Percentiles rank a stretch among this genome's conserved stretches.
These are phyloP conservation scores for Chymomyza caudatula DNA, from an alignment of 2,888 invertebrate species.

Conservation along the genomic window DNA sequence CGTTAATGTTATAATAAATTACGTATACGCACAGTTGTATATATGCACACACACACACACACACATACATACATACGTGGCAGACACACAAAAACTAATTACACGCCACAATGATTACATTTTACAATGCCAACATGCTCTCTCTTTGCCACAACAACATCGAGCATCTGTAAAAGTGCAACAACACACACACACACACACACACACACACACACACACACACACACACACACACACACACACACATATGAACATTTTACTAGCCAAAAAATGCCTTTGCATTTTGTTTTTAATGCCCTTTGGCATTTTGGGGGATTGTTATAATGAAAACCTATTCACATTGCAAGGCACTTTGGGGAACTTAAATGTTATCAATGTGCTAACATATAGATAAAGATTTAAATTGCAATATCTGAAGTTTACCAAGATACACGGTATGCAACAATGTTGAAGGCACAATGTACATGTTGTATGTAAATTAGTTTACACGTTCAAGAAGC, in stretches of 20 bases:
- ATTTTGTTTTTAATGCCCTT: not conserved
- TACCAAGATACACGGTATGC: not conserved
- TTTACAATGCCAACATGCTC: conserved; percentile 55
- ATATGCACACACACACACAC: conserved; percentile 13
- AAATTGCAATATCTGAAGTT: not conserved
- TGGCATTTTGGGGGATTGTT: not conserved
- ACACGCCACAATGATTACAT: conserved; percentile 71
- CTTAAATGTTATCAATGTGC: not conserved
- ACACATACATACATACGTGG: conserved; percentile 8
- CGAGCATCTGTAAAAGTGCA: not conserved
- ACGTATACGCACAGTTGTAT: conserved; percentile 27
- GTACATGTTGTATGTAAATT: too few species aligned
- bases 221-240: too few species aligned
- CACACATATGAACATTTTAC: not conserved
- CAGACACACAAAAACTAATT: conserved; percentile 62
- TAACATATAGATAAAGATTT: not conserved
- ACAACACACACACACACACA: conserved; percentile 11
- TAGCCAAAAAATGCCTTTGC: conserved; percentile 2
- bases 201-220: too few species aligned
- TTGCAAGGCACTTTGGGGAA: not conserved
- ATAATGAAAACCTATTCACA: conserved; percentile 5
- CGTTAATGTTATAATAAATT: conserved; percentile 47
- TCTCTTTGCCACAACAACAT: conserved; percentile 3
- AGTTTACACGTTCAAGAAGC: too few species aligned
- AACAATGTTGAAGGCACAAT: too few species aligned